phyloP scores from a whole-genome alignment of 2,888 invertebrate species.

The Polymixis lichenea region DNA sequence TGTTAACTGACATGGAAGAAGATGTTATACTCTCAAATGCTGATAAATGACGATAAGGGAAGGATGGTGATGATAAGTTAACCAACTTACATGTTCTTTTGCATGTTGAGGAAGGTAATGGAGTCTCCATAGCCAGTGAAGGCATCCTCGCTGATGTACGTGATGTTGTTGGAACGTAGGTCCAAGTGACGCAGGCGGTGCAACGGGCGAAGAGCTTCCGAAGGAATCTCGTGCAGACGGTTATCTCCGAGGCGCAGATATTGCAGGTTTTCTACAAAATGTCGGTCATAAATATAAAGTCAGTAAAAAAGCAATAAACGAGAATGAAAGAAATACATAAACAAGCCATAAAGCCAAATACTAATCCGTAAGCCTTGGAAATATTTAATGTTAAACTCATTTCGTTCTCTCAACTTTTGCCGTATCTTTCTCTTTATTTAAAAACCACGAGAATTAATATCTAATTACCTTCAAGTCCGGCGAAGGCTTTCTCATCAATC shows the following conservation, averaged over 20 bases:
- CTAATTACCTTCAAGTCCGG: constrained; percentile 97
- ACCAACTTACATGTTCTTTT: constrained; percentile 96
- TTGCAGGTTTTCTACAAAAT: constrained; percentile 95
- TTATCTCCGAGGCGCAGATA: constrained; percentile 97
- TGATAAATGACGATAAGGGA: too few species aligned
- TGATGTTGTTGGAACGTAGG: constrained; percentile 96
- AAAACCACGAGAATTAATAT: neutral
- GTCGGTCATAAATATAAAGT: neutral
- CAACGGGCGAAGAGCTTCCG: constrained; percentile 95
- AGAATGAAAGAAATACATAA: constrained; percentile 29
- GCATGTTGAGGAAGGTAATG: constrained; percentile 97
- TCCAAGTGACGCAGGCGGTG: constrained; percentile 97
- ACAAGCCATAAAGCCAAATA: constrained; percentile 38
- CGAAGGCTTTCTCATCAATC: constrained; percentile 96
- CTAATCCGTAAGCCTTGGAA: constrained; percentile 24
- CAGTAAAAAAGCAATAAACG: constrained; percentile 28
- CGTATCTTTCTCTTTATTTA: neutral
- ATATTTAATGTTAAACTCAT: constrained; percentile 42
- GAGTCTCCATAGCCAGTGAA: constrained; percentile 97
- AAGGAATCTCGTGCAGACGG: constrained; percentile 95
- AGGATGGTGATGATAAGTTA: too few species aligned
- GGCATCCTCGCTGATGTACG: constrained; percentile 95
- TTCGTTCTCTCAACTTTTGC: constrained; percentile 4
- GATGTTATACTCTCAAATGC: too few species aligned
- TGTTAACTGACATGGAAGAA: too few species aligned